A percentile compares a stretch with the other conserved stretches of the same genome.
Evolutionary conservation across 2,113 vertebrate genomes (phyloP).

Genomic region (Aix galericulata): DNA sequence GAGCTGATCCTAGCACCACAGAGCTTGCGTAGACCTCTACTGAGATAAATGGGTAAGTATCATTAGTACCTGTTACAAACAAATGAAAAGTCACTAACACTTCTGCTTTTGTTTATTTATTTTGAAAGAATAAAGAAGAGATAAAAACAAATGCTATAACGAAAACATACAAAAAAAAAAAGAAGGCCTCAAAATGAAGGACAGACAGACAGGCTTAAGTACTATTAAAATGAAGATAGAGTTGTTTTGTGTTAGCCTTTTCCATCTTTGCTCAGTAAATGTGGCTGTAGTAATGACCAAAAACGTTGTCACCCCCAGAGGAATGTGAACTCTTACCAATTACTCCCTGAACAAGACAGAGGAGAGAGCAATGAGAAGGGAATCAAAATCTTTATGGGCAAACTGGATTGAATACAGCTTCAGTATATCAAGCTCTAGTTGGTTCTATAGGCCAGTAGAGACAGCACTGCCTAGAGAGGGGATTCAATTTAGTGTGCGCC

Average conservation of each 20-base stretch:
- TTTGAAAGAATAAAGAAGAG: neutral
- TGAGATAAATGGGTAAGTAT: neutral
- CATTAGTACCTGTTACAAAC: neutral
- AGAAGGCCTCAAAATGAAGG: neutral
- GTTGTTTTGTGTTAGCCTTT: neutral
- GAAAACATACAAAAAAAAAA: neutral
- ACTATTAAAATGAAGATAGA: neutral
- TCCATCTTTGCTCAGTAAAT: neutral
- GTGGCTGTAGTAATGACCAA: neutral
- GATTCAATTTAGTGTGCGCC: neutral
- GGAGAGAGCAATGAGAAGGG: neutral
- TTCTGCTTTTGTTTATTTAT: neutral
- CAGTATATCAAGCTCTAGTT: neutral
- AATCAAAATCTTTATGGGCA: neutral
- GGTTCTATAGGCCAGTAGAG: neutral
- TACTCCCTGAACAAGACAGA: neutral
- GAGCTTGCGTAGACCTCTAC: neutral
- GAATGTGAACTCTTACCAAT: fast-evolving
- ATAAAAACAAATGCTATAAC: fast-evolving
- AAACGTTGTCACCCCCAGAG: neutral
- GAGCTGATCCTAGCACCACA: neutral
- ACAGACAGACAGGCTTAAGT: neutral
- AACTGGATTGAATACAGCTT: neutral
- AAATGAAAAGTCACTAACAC: neutral
- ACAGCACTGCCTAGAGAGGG: neutral